phyloP scores from a whole-genome alignment of 1,140 invertebrate species.

The Aricia agestis region DNA sequence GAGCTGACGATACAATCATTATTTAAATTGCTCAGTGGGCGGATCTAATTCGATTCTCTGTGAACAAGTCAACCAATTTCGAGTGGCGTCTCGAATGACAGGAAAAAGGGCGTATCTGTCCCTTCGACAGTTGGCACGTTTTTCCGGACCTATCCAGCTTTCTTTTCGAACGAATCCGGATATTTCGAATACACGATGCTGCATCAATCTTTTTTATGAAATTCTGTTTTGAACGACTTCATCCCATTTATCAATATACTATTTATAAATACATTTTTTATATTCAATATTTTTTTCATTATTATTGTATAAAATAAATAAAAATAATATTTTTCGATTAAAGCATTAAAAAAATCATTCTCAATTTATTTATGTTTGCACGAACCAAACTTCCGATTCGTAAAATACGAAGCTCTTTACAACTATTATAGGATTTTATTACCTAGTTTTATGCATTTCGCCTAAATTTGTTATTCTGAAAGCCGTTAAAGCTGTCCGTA shows the following conservation, averaged over 20 bases:
- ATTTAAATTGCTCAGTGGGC: conserved; percentile 9
- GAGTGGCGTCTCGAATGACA: not conserved
- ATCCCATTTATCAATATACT: too few relatives aligned
- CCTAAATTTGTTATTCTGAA: not conserved
- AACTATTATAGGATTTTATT: not conserved
- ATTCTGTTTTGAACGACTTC: too few relatives aligned
- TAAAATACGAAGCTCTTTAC: not conserved
- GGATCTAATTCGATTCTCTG: conserved; percentile 2
- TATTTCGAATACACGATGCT: not conserved
- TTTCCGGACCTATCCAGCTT: not conserved
- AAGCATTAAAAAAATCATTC: not conserved
- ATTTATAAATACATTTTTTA: too few relatives aligned
- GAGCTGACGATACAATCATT: conserved; percentile 8
- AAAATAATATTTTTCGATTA: too few relatives aligned
- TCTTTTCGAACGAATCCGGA: not conserved
- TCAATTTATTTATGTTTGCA: not conserved
- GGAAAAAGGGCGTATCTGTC: not conserved
- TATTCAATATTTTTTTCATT: too few relatives aligned
- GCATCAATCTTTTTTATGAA: too few relatives aligned
- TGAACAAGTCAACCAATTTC: conserved; percentile 13
- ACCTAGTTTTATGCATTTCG: not conserved
- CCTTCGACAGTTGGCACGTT: not conserved
- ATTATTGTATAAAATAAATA: too few relatives aligned
- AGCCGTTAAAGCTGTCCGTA: not conserved
- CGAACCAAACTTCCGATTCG: not conserved